These are phyloP conservation scores for Cryptomyrus ogoouensis DNA, from an alignment of 2,113 vertebrate species.

Conservation along the genomic window DNA sequence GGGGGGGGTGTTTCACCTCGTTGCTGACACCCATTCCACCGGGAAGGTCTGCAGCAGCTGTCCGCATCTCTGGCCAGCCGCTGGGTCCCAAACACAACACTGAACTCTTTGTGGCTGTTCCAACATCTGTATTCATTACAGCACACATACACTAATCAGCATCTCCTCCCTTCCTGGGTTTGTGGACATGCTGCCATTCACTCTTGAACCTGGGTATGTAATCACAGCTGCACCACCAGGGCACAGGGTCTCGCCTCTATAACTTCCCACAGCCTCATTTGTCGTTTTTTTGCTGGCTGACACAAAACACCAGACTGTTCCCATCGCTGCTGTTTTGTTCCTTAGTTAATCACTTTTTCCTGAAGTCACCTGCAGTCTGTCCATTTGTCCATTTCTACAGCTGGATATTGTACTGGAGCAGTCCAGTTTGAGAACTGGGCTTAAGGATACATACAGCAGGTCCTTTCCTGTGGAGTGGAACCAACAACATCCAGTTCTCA, in stretches of 20 bases:
- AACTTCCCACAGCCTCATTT: background rate
- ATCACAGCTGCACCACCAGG: background rate
- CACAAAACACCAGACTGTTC: background rate
- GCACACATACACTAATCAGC: constrained; percentile 40
- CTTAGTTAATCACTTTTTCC: background rate
- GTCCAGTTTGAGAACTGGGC: background rate
- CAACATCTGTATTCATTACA: background rate
- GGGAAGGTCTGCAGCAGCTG: constrained; percentile 14
- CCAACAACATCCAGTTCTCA: background rate
- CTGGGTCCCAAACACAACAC: constrained; percentile 41
- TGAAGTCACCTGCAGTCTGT: background rate
- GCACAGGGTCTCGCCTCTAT: background rate
- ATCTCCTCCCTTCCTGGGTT: background rate
- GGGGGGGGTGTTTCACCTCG: background rate
- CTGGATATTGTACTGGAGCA: background rate
- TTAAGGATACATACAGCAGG: background rate
- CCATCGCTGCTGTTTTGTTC: background rate
- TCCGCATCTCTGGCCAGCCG: constrained; percentile 18
- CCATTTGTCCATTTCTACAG: background rate
- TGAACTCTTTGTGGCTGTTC: constrained; percentile 40
- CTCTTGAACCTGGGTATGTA: background rate
- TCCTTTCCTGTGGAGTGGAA: background rate
- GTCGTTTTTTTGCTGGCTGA: background rate
- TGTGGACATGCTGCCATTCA: background rate
- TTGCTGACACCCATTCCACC: background rate